These are phyloP conservation scores for Eilema sororculum DNA, from an alignment of 2,888 invertebrate genomes.

Conservation along the genomic window DNA sequence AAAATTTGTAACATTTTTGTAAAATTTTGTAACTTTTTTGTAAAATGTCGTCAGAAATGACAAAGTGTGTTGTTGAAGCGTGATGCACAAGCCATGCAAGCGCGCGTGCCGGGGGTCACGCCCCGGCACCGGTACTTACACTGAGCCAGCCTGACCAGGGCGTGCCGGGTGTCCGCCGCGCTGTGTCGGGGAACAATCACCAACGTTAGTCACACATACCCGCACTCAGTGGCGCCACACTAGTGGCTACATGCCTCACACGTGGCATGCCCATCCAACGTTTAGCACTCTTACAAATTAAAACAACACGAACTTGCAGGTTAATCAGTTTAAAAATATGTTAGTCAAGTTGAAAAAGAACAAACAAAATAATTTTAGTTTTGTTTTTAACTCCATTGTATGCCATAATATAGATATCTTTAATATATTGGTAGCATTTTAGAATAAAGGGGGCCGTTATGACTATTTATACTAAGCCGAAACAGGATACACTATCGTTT, in stretches of 20 bases:
- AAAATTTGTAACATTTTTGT: background rate
- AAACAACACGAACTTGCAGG: background rate
- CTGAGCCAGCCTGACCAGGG: conserved; percentile 95
- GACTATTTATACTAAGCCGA: too few relatives aligned
- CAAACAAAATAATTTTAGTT: too few relatives aligned
- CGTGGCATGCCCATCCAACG: conserved; percentile 8
- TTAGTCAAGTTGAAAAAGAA: too few relatives aligned
- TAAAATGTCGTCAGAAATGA: conserved; percentile 26
- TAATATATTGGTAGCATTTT: too few relatives aligned
- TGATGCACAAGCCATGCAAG: conserved; percentile 58
- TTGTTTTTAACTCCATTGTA: too few relatives aligned
- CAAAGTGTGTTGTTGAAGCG: conserved; percentile 52
- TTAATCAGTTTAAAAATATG: background rate
- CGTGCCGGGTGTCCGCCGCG: conserved; percentile 92
- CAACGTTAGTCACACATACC: conserved; percentile 64
- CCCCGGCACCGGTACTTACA: conserved; percentile 90
- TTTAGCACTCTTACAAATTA: background rate
- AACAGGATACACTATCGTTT: too few relatives aligned
- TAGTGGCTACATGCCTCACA: conserved; percentile 21
- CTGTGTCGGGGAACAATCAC: conserved; percentile 72
- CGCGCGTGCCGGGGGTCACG: conserved; percentile 33
- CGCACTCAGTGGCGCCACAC: conserved; percentile 17
- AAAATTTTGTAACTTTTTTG: background rate
- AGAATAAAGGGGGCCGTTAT: too few relatives aligned
- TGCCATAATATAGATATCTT: too few relatives aligned